Conservation (phyloP, 37 sponge, comb jelly and placozoan genomes). For the Diacarnus erythraeanus region DNA sequence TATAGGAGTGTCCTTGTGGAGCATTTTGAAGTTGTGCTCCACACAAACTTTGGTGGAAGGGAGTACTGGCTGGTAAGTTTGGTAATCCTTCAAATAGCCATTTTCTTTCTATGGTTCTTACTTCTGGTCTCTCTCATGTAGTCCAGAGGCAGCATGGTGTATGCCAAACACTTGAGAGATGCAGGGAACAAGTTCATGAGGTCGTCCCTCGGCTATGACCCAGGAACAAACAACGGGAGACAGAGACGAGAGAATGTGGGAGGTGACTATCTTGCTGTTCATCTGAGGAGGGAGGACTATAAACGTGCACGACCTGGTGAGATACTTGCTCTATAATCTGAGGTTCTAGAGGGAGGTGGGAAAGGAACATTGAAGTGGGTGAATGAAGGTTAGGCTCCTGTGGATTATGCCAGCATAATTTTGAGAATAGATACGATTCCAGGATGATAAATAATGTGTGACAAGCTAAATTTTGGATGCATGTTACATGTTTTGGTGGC, state of each 20-base stretch:
- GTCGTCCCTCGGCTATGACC: slow-evolving; percentile 44
- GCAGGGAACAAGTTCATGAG: slow-evolving; percentile 72
- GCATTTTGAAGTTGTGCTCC: slow-evolving; percentile 69
- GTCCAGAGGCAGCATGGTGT: slow-evolving; percentile 87
- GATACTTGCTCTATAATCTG: background rate
- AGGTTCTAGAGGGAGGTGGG: too few relatives aligned
- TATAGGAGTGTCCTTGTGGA: slow-evolving; percentile 69
- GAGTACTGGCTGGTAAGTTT: slow-evolving; percentile 80
- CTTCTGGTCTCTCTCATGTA: slow-evolving; percentile 7
- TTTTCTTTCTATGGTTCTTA: too few relatives aligned
- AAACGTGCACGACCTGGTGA: background rate
- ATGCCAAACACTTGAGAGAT: slow-evolving; percentile 70
- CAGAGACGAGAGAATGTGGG: slow-evolving; percentile 51
- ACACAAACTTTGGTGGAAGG: slow-evolving; percentile 65
- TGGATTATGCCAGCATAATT: too few relatives aligned
- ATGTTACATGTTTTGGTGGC: too few relatives aligned
- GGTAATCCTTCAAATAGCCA: too few relatives aligned
- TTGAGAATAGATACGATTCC: too few relatives aligned
- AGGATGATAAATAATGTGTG: too few relatives aligned
- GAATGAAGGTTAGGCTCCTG: too few relatives aligned
- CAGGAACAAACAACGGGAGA: slow-evolving; percentile 52
- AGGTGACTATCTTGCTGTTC: slow-evolving; percentile 82
- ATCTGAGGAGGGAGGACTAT: slow-evolving; percentile 70
- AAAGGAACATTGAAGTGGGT: too few relatives aligned
- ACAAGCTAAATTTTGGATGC: too few relatives aligned